Evolutionary conservation across 2,888 invertebrate species (phyloP), one percentile per base, ranked within the genome.

Genomic region (Acronicta leporina): DNA sequence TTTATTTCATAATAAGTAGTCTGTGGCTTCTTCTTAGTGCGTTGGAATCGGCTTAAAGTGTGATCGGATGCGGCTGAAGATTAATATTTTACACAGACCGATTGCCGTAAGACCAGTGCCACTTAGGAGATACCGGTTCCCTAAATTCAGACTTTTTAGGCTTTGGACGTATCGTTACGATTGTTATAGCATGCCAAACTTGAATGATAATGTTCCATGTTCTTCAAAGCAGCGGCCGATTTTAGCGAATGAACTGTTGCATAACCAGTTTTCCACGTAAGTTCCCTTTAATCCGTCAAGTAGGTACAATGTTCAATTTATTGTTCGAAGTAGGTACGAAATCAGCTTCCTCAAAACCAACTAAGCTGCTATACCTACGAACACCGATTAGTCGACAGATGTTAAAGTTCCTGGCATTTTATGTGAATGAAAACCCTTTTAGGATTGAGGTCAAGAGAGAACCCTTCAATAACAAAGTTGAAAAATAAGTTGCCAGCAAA

Each of bases 141-240:
- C 56, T 30, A 42, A 54, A 42, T 35, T 65, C 46, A 54, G 15
- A 43, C 11, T 51, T 33, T 11, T 16, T 38, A n/a, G 33, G 33
- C 15, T 50, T 64, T 4, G 10, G n/a, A 48, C 30, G 30, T 27
- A 7, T 25, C 13, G 16, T n/a, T 0, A 41, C 16, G n/a, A 48
- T 16, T 38, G 13, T 49, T 41, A 11, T 33, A 67, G 14, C 27
- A 67, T 59, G 73, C 52, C 68, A 9, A 27, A 27, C 8, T 33
- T 53, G 1, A 45, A 16, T 5, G 20, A 44, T 0, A 25, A 14
- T 41, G 16, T 38, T 2, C 49, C 60, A 11, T 43, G 60, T 15
- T 53, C 52, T 7, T 49, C 68, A 15, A 44, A 45, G 5, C 52
- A 58, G 25, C 67, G 45, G 40, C 52, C 52, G 0, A 67, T 67